These are phyloP conservation scores for Bellardia bayeri DNA, from an alignment of 2,888 invertebrate species.

Conservation along the genomic window DNA sequence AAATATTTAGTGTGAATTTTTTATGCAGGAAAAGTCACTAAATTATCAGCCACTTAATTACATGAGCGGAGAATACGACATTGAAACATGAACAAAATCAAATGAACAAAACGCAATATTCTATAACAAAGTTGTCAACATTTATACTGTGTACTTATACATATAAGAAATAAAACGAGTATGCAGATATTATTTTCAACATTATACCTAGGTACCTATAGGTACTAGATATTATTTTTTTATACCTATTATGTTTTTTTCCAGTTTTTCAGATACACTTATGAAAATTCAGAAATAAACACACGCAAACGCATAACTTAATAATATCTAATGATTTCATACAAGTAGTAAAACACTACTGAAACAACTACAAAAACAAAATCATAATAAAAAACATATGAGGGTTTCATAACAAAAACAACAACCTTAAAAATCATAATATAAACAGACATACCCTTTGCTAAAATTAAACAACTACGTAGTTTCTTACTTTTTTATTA, in stretches of 20 bases:
- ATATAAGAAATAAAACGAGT: not conserved
- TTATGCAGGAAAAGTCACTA: too few species aligned
- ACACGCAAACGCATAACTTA: conserved; percentile 1
- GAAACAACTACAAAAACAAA: not conserved
- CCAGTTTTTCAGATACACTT: not conserved
- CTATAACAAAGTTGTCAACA: not conserved
- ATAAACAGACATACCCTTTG: conserved; percentile 37
- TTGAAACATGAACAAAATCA: too few species aligned
- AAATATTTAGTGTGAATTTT: too few species aligned
- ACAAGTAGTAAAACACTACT: not conserved
- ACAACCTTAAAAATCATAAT: conserved; percentile 38
- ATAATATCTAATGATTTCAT: conserved; percentile 24
- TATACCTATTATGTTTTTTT: too few species aligned
- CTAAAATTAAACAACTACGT: conserved; percentile 62
- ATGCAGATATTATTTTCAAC: not conserved
- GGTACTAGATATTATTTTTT: not conserved
- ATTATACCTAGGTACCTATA: conserved; percentile 6
- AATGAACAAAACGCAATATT: too few species aligned
- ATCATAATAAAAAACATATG: conserved; percentile 41
- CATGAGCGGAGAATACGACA: too few species aligned
- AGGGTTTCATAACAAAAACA: conserved; percentile 58
- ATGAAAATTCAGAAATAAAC: not conserved
- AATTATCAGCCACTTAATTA: too few species aligned
- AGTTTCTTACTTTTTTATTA: conserved; percentile 51
- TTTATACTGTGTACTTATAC: not conserved